Base-by-base conservation (phyloP, 2,113 vertebrate genomes). In the Mola mola region DNA sequence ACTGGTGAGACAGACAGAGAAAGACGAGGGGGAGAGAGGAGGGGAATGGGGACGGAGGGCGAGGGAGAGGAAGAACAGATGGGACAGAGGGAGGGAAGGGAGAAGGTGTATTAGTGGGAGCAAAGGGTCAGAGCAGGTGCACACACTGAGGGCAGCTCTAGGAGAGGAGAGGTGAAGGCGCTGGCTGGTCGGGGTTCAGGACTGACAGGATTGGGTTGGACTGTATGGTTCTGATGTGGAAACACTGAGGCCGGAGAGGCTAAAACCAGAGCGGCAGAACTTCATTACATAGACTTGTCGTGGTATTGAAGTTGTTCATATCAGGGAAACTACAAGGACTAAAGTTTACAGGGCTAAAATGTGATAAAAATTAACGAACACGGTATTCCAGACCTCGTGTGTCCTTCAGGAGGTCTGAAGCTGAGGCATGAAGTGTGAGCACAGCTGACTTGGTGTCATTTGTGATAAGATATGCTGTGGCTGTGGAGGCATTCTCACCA, bases 1-100 rank as follows among this genome's bases (percentile, higher is more conserved):
- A 99, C 97, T 99, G 94, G 94, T 95, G 93, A 95, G 93, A 89
- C 89, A 95, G 93, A 85, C 64, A 87, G 87, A 86, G 87, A 87
- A 48, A 79, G 72, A 63, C 21, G 65, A 62, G 40, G 63, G 42
- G 52, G 63, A 31, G 62, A 48, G 9, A 50, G 46, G 53, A 20
- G 24, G 82, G 78, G 79, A 31, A 66, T 64, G 72, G 58, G 48
- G 37, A 67, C 22, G 93, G 91, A 91, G 89, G 78, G 66, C 46
- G 69, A 90, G 73, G 87, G 51, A 69, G 47, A 79, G 71, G 79
- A 80, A 86, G 81, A 69, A 84, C 75, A 67, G 78, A 86, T 79
- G 81, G 26, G 70, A 70, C 62, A 78, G 63, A 55, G 34, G 94
- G 93, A 91, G 86, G 89, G 64, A 62, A 80, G 85, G 87, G 85